Evolutionary conservation across 2,797 vertebrate species (phyloP).

Genomic region (Crocidura indochinensis): DNA sequence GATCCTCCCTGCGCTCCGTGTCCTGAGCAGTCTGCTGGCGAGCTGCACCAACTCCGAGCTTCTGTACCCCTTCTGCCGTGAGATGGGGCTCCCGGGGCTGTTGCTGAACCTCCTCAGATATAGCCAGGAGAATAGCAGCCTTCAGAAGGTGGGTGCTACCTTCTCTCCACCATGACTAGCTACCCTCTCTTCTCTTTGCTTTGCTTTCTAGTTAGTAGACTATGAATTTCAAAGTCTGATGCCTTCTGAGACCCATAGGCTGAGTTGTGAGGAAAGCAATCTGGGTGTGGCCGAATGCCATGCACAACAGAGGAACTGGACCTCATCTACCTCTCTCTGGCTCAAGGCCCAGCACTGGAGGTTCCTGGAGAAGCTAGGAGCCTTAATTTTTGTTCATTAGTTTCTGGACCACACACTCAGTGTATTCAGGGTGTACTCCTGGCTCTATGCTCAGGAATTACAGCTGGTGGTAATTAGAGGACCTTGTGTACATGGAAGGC

Average conservation of each 20-base stretch:
- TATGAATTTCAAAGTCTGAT: background rate
- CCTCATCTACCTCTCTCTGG: background rate
- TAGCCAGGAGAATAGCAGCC: conserved; percentile 88
- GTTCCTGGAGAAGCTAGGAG: conserved; percentile 65
- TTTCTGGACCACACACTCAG: no score
- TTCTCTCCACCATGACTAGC: no score
- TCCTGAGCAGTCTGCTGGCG: conserved; percentile 91
- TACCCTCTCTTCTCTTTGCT: no score
- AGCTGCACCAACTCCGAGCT: conserved; percentile 87
- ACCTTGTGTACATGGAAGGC: no score
- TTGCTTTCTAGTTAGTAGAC: no score
- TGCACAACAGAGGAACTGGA: no score
- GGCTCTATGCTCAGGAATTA: no score
- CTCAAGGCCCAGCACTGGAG: background rate
- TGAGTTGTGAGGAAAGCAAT: background rate
- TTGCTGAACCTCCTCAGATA: conserved; percentile 91
- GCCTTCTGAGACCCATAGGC: conserved; percentile 2
- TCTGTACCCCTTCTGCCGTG: conserved; percentile 85
- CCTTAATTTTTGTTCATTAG: conserved; percentile 37
- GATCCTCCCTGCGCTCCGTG: conserved; percentile 89
- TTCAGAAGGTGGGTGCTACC: conserved; percentile 90
- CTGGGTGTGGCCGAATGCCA: background rate
- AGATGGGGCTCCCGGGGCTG: conserved; percentile 90
- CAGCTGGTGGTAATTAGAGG: no score
- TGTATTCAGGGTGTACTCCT: no score